A percentile compares a stretch with the other conserved stretches of the same genome.
phyloP scores from a whole-genome alignment of 2,797 vertebrate genomes.

The Bradypodion ventrale region DNA sequence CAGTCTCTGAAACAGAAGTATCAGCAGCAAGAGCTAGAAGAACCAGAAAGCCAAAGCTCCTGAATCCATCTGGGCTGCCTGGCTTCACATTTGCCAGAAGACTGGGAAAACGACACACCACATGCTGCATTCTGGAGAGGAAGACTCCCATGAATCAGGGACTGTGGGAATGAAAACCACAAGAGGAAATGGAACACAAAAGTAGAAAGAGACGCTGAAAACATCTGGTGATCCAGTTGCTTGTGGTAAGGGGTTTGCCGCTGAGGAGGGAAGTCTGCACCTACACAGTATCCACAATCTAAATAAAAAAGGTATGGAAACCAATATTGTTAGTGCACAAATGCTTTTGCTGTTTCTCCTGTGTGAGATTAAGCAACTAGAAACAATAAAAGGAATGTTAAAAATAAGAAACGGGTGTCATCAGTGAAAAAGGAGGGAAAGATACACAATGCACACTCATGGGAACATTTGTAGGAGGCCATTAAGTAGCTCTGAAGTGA shows the following conservation, averaged over 20 bases:
- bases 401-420: slow-evolving; percentile 35
- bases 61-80: slow-evolving; percentile 60
- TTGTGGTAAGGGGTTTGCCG: slow-evolving; percentile 50
- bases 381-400: slow-evolving; percentile 54
- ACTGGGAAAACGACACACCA: slow-evolving; percentile 48
- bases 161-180: slow-evolving; percentile 58
- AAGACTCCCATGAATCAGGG: slow-evolving; percentile 46
- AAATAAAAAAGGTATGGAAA: slow-evolving; percentile 54
- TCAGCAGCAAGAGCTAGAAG: slow-evolving; percentile 45
- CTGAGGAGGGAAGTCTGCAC: slow-evolving; percentile 47
- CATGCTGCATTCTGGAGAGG: slow-evolving; percentile 57
- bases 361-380: slow-evolving; percentile 70
- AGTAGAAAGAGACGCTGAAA: slow-evolving; percentile 60
- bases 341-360: slow-evolving; percentile 33
- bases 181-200: slow-evolving; percentile 62
- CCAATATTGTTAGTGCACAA: slow-evolving; percentile 35
- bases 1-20: slow-evolving; percentile 26
- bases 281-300: slow-evolving; percentile 53
- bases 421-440: slow-evolving; percentile 45
- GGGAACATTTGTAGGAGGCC: slow-evolving; percentile 68
- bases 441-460: slow-evolving; percentile 48
- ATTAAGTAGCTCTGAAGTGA: slow-evolving; percentile 65
- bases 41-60: slow-evolving; percentile 50
- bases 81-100: slow-evolving; percentile 52
- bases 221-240: slow-evolving; percentile 62